These are phyloP conservation scores for Eupelmus urozonus DNA, from an alignment of 2,888 invertebrate genomes.

Conservation along the genomic window DNA sequence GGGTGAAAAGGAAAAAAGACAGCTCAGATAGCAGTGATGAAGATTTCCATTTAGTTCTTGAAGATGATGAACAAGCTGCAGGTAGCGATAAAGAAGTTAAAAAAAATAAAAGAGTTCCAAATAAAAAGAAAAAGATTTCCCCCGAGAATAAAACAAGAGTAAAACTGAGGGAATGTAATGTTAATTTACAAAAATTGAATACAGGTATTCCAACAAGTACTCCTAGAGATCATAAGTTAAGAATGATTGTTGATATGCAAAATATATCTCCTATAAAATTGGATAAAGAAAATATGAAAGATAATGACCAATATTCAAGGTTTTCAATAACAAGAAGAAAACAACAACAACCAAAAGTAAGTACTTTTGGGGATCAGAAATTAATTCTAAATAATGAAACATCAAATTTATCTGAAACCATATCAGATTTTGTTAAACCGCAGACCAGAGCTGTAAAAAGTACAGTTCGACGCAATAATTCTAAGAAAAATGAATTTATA, in stretches of 20 bases:
- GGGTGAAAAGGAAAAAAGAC: constrained; percentile 18
- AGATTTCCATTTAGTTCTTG: constrained; percentile 3
- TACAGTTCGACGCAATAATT: too few species aligned
- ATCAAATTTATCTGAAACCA: not conserved
- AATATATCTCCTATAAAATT: constrained; percentile 51
- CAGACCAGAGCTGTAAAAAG: too few species aligned
- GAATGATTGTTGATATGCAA: constrained; percentile 34
- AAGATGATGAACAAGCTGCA: not conserved
- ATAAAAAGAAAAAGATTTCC: constrained; percentile 23
- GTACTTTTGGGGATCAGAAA: not conserved
- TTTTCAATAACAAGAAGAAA: not conserved
- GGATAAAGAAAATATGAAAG: constrained; percentile 15
- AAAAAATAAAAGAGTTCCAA: not conserved
- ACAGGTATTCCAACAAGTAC: constrained; percentile 17
- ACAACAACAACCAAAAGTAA: not conserved
- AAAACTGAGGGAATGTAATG: not conserved
- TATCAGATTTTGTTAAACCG: not conserved
- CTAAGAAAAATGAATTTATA: too few species aligned
- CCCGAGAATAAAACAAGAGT: not conserved
- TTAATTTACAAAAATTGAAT: constrained; percentile 6
- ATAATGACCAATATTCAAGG: not conserved
- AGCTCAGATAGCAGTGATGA: not conserved
- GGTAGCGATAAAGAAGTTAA: not conserved
- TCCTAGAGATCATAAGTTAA: constrained; percentile 22
- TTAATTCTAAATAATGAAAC: not conserved